Percentiles rank a stretch among this genome's conserved stretches.
Conservation (phyloP, 2,797 vertebrate species). For the Neoniphon sammara region DNA sequence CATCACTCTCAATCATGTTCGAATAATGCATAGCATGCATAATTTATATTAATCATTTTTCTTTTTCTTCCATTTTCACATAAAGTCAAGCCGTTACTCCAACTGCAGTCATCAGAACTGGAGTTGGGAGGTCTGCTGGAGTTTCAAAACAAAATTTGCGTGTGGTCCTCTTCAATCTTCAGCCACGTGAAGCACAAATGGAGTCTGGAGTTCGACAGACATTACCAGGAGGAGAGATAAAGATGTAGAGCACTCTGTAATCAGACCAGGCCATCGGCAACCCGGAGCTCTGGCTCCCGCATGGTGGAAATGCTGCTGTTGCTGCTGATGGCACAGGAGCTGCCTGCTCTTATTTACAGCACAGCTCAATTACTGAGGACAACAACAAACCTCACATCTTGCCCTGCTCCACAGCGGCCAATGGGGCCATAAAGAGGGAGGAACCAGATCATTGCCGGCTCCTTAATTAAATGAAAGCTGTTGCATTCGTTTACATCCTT, state of each 20-base stretch:
- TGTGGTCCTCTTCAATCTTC: constrained; percentile 15
- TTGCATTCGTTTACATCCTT: constrained; percentile 81
- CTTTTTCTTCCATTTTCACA: constrained; percentile 10
- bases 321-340: constrained; percentile 53
- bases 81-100: not conserved
- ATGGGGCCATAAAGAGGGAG: constrained; percentile 85
- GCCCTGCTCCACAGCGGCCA: constrained; percentile 80
- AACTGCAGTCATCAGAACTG: constrained; percentile 17
- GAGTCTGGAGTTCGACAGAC: not conserved
- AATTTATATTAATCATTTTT: constrained; percentile 31
- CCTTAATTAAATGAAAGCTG: constrained; percentile 95
- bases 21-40: constrained; percentile 55
- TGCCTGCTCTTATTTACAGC: constrained; percentile 86
- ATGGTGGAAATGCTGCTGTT: constrained; percentile 50
- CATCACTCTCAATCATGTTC: constrained; percentile 53
- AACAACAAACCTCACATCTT: constrained; percentile 72
- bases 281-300: constrained; percentile 1
- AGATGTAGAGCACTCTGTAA: constrained; percentile 37
- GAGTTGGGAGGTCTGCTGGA: not conserved
- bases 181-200: constrained; percentile 16
- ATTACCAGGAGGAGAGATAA: constrained; percentile 2
- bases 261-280: constrained; percentile 40
- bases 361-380: constrained; percentile 80
- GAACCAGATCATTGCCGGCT: constrained; percentile 83
- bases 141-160: constrained; percentile 14